phyloP scores from a whole-genome alignment of 1,140 invertebrate genomes.

The Drosophila nebulosa region DNA sequence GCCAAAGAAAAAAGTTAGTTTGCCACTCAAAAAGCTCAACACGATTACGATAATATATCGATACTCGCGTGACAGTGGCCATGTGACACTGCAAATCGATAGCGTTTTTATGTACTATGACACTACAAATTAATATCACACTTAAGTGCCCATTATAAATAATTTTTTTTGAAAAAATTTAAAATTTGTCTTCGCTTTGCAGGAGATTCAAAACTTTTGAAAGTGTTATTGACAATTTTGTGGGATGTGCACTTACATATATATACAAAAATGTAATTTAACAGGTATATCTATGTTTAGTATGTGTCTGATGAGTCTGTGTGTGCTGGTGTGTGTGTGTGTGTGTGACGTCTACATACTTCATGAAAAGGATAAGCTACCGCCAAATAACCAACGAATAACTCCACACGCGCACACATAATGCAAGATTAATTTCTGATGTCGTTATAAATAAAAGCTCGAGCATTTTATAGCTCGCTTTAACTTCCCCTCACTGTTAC shows the following conservation, averaged over 20 bases:
- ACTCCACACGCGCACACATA: conserved; percentile 59
- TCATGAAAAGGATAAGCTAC: conserved; percentile 72
- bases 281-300: conserved; percentile 31
- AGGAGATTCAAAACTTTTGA: too few species aligned
- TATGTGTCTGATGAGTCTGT: neutral
- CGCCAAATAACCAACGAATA: conserved; percentile 30
- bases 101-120: too few species aligned
- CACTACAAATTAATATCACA: too few species aligned
- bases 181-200: too few species aligned
- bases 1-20: too few species aligned
- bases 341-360: conserved; percentile 54
- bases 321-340: neutral
- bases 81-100: too few species aligned
- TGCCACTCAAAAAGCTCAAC: too few species aligned
- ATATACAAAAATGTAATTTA: conserved; percentile 40
- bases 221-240: conserved; percentile 30
- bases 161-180: too few species aligned
- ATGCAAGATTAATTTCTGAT: conserved; percentile 78
- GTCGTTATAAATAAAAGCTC: conserved; percentile 76
- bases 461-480: conserved; percentile 64
- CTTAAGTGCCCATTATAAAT: too few species aligned
- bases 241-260: conserved; percentile 26
- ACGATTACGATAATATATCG: too few species aligned
- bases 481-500: conserved; percentile 17
- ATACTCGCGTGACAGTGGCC: too few species aligned